Evolutionary conservation across 1,140 invertebrate genomes (phyloP).

Genomic region (Planococcus citri): DNA sequence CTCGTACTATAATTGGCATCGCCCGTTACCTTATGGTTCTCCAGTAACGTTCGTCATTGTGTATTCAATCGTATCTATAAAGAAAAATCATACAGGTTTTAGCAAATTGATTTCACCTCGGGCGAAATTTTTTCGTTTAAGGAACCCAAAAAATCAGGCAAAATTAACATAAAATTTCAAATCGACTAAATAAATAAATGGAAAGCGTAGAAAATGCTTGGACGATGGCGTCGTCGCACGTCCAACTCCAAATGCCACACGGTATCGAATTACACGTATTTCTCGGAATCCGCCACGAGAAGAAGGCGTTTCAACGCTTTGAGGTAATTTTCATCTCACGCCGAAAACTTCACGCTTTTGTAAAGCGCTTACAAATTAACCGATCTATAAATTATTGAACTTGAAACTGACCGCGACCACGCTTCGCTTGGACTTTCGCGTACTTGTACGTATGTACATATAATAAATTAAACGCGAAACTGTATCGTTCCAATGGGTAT

Average conservation of each 20-base stretch:
- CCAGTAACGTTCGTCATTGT: no score
- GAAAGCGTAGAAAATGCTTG: background rate
- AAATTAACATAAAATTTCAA: background rate
- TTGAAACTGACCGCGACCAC: background rate
- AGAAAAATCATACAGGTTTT: no score
- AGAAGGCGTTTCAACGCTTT: background rate
- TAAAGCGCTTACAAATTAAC: background rate
- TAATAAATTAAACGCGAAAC: background rate
- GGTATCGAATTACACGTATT: background rate
- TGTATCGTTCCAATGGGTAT: background rate
- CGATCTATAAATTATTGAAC: background rate
- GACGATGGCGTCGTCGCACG: no score
- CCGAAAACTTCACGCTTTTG: background rate
- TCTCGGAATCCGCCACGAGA: background rate
- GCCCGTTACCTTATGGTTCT: no score
- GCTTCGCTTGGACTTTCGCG: background rate
- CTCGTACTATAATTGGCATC: no score
- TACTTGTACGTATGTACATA: no score
- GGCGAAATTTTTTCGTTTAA: no score
- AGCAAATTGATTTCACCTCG: no score
- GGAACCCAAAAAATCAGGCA: no score
- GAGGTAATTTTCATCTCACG: slow-evolving; percentile 6
- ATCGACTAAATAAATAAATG: background rate
- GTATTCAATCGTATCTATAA: no score
- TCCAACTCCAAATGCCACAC: background rate